Evolutionary conservation across 2,797 vertebrate genomes (phyloP).

Genomic region (Cuculus canorus): DNA sequence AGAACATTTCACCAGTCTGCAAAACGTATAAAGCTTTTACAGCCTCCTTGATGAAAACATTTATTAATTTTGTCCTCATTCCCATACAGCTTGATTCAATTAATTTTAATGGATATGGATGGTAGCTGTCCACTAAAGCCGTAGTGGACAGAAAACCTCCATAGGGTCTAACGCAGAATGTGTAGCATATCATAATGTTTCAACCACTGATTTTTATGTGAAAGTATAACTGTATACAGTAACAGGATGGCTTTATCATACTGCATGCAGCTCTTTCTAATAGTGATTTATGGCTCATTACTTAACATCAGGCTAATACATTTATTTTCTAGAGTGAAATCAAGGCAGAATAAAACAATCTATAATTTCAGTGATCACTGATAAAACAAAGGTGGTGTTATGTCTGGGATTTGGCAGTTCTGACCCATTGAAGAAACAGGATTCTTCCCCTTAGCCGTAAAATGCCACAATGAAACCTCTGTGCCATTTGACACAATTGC

Average conservation of each 20-base stretch:
- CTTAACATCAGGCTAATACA: not conserved
- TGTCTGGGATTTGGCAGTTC: not conserved
- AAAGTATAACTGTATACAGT: not conserved
- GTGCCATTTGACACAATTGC: not conserved
- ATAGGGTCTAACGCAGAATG: not conserved
- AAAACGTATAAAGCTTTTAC: not conserved
- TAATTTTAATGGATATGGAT: not conserved
- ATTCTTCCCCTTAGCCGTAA: not conserved
- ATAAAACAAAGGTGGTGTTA: not conserved
- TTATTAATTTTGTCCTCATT: not conserved
- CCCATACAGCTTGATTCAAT: not conserved
- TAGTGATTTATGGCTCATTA: not conserved
- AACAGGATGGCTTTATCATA: not conserved
- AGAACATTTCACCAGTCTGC: not conserved
- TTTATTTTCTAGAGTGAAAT: not conserved
- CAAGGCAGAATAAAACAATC: not conserved
- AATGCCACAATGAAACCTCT: slow-evolving; percentile 8
- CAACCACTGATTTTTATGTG: not conserved
- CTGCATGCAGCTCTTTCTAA: not conserved
- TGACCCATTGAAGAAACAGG: not conserved
- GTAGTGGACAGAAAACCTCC: not conserved
- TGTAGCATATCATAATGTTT: not conserved
- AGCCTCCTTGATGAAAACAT: not conserved
- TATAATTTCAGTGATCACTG: not conserved
- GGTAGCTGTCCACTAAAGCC: not conserved